Percentiles rank a stretch among this genome's conserved stretches.
These are phyloP conservation scores for Diachrysia chrysitis DNA, from an alignment of 2,888 invertebrate genomes.

Conservation along the genomic window DNA sequence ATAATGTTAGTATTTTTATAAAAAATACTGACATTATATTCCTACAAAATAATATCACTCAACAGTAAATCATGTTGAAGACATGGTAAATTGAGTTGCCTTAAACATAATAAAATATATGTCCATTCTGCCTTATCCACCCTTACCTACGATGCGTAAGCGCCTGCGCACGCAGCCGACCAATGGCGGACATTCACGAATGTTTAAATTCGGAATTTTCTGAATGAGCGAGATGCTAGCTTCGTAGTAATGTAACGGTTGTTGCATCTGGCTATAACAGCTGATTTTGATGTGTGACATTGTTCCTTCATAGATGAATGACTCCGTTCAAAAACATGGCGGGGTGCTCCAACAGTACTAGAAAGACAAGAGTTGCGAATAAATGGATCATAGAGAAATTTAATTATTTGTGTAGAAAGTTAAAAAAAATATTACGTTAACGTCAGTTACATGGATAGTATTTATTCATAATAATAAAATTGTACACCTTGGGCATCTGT, in stretches of 20 bases:
- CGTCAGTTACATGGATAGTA: constrained; percentile 10
- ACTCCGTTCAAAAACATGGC: constrained; percentile 30
- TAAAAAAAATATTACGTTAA: constrained; percentile 5
- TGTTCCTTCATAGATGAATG: constrained; percentile 38
- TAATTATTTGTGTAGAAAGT: neutral
- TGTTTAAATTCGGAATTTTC: constrained; percentile 51
- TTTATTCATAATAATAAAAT: constrained; percentile 14
- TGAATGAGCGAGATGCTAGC: constrained; percentile 53
- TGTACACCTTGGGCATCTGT: constrained; percentile 52
- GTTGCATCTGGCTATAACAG: constrained; percentile 57
- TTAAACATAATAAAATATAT: neutral
- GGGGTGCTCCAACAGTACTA: constrained; percentile 13
- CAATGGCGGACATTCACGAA: constrained; percentile 54
- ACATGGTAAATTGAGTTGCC: neutral
- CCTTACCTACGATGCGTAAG: constrained; percentile 56
- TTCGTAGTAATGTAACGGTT: constrained; percentile 58
- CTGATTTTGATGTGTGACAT: constrained; percentile 54
- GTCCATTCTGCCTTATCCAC: constrained; percentile 30
- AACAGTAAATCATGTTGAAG: constrained; percentile 13
- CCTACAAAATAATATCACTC: neutral
- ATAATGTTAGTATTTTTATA: too few species aligned
- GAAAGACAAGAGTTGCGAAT: constrained; percentile 34
- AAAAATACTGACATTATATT: neutral
- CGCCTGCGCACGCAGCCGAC: constrained; percentile 51
- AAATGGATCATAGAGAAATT: constrained; percentile 14